Evolutionary conservation across 2,797 vertebrate genomes (phyloP).

Genomic region (Hippopotamyrus pictus): DNA sequence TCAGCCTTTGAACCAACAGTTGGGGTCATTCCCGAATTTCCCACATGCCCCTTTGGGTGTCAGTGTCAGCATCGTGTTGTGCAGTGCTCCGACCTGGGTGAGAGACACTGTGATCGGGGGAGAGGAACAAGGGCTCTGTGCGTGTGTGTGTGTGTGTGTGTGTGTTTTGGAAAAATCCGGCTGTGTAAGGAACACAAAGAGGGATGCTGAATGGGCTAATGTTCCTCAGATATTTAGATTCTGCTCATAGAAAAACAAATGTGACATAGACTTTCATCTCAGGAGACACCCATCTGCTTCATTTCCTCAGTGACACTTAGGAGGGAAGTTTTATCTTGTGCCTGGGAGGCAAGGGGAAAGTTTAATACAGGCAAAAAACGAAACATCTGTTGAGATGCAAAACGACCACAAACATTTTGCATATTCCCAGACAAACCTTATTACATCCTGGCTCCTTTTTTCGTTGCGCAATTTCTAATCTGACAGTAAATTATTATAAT

Average conservation of each 20-base stretch:
- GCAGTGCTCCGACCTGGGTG: slow-evolving; percentile 86
- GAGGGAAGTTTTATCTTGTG: slow-evolving; percentile 36
- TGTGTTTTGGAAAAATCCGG: neutral
- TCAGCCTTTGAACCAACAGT: slow-evolving; percentile 51
- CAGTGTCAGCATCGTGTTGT: slow-evolving; percentile 79
- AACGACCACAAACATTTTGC: neutral
- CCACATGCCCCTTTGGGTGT: slow-evolving; percentile 80
- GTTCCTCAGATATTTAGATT: slow-evolving; percentile 1
- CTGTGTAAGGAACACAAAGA: neutral
- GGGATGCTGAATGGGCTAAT: neutral
- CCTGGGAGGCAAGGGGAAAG: slow-evolving; percentile 35
- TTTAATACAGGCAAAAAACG: slow-evolving; percentile 14
- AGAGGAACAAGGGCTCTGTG: neutral
- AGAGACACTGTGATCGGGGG: slow-evolving; percentile 37
- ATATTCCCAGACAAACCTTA: neutral
- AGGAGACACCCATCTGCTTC: slow-evolving; percentile 31
- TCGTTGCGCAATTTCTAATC: neutral
- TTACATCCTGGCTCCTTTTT: neutral
- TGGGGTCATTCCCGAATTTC: slow-evolving; percentile 39
- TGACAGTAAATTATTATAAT: neutral
- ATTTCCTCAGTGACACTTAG: slow-evolving; percentile 33
- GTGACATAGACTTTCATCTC: slow-evolving; percentile 34
- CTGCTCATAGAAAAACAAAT: slow-evolving; percentile 6
- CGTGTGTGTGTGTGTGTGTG: neutral
- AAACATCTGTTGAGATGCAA: neutral